Percentiles rank a stretch among this genome's conserved stretches.
Conservation (phyloP, 2,888 invertebrate genomes). For the Graphium colonna region DNA sequence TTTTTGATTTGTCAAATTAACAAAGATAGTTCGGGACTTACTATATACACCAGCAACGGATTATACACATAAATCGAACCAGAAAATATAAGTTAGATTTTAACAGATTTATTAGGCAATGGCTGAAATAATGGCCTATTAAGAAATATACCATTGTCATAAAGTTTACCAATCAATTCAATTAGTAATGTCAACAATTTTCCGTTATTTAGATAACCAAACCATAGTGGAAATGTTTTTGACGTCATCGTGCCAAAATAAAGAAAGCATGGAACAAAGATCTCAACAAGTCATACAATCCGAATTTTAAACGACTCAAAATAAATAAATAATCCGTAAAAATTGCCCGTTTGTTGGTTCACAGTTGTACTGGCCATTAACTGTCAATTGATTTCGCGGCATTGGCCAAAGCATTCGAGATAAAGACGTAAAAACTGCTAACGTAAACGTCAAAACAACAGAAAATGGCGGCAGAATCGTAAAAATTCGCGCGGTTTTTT, state of each 20-base stretch:
- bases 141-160: no score
- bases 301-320: background rate
- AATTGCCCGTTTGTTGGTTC: background rate
- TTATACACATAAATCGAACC: no score
- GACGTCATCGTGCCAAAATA: background rate
- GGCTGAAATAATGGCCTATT: no score
- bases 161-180: no score
- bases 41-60: no score
- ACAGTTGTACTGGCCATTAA: background rate
- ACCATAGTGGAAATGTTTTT: no score
- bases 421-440: conserved; percentile 36
- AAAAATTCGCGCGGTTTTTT: background rate
- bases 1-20: no score
- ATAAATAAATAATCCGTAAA: background rate
- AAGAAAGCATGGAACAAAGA: background rate
- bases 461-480: conserved; percentile 24
- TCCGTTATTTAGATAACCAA: no score
- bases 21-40: no score
- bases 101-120: no score
- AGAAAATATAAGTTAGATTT: no score
- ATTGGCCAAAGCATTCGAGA: conserved; percentile 12
- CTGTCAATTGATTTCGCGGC: background rate
- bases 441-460: conserved; percentile 31
- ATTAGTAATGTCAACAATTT: no score
- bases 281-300: background rate